Percentiles rank a stretch among this genome's conserved stretches.
These are phyloP conservation scores for Euura saliciscinereae DNA, from an alignment of 1,140 invertebrate genomes.

Conservation along the genomic window DNA sequence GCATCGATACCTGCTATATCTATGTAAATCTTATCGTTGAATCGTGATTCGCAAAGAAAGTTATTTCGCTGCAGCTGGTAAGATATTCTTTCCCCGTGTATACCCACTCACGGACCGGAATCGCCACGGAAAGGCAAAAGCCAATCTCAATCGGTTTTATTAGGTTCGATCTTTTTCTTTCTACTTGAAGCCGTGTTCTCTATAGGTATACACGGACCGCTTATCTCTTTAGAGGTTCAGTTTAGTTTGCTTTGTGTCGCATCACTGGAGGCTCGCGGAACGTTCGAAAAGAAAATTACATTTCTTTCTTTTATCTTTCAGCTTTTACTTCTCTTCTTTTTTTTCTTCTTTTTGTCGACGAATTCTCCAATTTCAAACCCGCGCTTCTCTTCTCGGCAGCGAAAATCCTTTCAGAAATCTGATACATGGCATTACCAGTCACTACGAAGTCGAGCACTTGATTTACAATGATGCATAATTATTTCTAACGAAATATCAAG, in stretches of 20 bases:
- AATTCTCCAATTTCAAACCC: neutral
- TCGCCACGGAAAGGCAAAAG: constrained; percentile 20
- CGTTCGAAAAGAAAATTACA: constrained; percentile 8
- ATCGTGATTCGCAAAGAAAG: too few species aligned
- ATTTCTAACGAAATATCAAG: too few species aligned
- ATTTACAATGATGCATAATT: too few species aligned
- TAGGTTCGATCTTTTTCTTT: constrained; percentile 35
- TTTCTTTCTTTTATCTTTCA: neutral
- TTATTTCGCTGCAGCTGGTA: neutral
- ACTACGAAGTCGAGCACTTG: too few species aligned
- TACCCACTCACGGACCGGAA: neutral
- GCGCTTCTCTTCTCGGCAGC: neutral
- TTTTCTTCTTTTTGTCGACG: neutral
- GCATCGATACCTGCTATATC: neutral
- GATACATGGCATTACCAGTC: too few species aligned
- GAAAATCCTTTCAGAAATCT: too few species aligned
- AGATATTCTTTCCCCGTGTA: neutral
- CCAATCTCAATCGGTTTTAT: constrained; percentile 51
- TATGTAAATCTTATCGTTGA: too few species aligned
- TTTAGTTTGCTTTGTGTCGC: constrained; percentile 37
- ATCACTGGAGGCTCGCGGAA: neutral
- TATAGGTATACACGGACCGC: constrained; percentile 27
- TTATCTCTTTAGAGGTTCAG: constrained; percentile 31
- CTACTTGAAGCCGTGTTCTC: constrained; percentile 23
- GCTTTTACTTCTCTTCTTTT: neutral